Base-by-base conservation (phyloP, 2,888 invertebrate species). In the Cordilura impudica region DNA sequence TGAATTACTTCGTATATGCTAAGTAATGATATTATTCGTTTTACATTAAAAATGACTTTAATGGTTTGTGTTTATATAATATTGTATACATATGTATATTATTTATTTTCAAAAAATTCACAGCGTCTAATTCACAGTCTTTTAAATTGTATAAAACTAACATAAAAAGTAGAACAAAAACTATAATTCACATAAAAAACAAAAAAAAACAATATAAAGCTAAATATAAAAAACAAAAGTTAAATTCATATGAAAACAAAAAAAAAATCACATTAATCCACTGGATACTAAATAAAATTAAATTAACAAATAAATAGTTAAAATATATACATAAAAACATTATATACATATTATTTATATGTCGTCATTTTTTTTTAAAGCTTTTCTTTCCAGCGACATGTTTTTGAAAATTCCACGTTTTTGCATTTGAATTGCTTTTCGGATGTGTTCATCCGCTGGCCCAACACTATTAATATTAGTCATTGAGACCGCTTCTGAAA, bases 401-500 rank as follows among this genome's bases (percentile, higher is more conserved):
- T 60, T 60, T 60, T 60, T 60, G 23, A 60, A 60, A 43, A 60
- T 60, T 39, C 43, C 43, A 39, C 43, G 39, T 23, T 56, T 60
- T 14, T 60, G 60, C 8, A 43, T 60, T 60, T 60, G 58, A 51
- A 65, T 31, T 23, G 39, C 65, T 53, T 65, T 65, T 14, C 65
- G 51, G 53, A 65, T 65, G 21, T 65, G 65, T 51, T 53, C 53
- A 53, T 51, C 65, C 65, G 65, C 65, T 65, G 65, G 65, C 51
- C 53, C 54, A 66, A 65, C 53, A 65, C 53, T 65, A 39, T 43
- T 66, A 35, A 35, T 31, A 26, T 53, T 51, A 43, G 54, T 66
- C 54, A 54, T 53, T 54, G 54, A 66, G 53, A 54, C 53, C 18
- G 66, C 66, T 53, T 66, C 66, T 66, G 54, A 66, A 66, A 66